phyloP scores from a whole-genome alignment of 2,888 invertebrate genomes.

The Rhogogaster chlorosoma region DNA sequence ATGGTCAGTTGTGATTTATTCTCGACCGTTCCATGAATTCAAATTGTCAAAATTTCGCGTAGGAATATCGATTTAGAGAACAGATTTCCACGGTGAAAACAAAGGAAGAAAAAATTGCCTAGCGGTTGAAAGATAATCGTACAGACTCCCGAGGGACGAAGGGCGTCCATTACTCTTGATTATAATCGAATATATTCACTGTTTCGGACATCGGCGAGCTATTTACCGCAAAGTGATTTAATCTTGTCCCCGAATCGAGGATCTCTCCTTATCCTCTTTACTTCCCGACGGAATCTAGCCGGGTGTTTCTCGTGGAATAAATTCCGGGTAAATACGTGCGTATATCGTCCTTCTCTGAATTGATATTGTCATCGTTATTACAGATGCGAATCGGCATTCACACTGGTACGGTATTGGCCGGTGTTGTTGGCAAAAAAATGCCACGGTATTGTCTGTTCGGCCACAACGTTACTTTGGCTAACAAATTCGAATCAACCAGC shows the following conservation, averaged over 20 bases:
- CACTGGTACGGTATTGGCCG: constrained; percentile 95
- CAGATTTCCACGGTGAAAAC: background rate
- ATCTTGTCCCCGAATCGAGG: background rate
- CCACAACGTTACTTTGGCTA: constrained; percentile 96
- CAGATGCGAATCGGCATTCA: constrained; percentile 98
- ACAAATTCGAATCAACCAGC: constrained; percentile 97
- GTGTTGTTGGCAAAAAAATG: constrained; percentile 97
- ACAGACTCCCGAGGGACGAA: background rate
- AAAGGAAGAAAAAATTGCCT: background rate
- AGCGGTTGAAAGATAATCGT: background rate
- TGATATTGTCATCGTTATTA: constrained; percentile 44
- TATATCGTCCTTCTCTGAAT: constrained; percentile 13
- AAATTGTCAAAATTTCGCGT: background rate
- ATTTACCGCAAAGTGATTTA: constrained; percentile 6
- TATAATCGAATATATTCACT: constrained; percentile 8
- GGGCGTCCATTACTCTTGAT: background rate
- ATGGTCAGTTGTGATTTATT: background rate
- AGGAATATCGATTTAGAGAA: background rate
- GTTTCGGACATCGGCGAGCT: constrained; percentile 7
- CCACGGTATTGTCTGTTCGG: constrained; percentile 97
- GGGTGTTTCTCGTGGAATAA: background rate
- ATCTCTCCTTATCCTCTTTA: background rate
- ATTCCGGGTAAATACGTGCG: background rate
- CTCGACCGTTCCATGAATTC: too few species aligned
- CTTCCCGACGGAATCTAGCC: background rate